These are phyloP conservation scores for Etheostoma cragini DNA, from an alignment of 2,113 vertebrate species.

Conservation along the genomic window DNA sequence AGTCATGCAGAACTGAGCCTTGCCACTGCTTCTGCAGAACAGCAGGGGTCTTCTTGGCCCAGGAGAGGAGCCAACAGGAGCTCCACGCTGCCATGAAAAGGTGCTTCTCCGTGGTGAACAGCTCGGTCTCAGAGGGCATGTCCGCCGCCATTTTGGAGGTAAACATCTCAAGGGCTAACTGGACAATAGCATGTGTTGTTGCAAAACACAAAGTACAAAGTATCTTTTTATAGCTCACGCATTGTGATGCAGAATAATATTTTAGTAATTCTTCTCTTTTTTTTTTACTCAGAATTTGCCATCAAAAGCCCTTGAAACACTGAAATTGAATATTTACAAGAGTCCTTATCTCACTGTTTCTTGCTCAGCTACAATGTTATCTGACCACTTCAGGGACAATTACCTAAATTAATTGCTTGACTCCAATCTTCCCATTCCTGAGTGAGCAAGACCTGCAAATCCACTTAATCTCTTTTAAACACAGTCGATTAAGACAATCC, in stretches of 20 bases:
- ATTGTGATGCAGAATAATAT: not conserved
- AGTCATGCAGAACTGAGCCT: slow-evolving; percentile 66
- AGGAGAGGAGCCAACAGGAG: slow-evolving; percentile 87
- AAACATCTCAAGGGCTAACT: slow-evolving; percentile 46
- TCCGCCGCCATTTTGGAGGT: slow-evolving; percentile 97
- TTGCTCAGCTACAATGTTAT: slow-evolving; percentile 53
- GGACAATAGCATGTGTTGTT: not conserved
- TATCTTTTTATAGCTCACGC: not conserved
- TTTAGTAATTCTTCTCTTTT: not conserved
- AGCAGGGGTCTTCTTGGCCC: slow-evolving; percentile 87
- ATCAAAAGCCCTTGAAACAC: not conserved
- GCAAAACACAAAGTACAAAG: not conserved
- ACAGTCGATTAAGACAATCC: slow-evolving; percentile 73
- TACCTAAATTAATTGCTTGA: slow-evolving; percentile 65
- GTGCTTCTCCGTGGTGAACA: slow-evolving; percentile 91
- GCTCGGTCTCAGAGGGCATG: slow-evolving; percentile 95
- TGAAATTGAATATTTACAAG: slow-evolving; percentile 29
- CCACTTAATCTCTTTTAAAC: slow-evolving; percentile 79
- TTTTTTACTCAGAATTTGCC: not conserved
- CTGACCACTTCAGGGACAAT: slow-evolving; percentile 56
- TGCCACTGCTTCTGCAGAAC: slow-evolving; percentile 79
- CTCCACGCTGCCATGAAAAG: slow-evolving; percentile 88
- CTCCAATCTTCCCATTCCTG: slow-evolving; percentile 61
- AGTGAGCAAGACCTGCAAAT: slow-evolving; percentile 67
- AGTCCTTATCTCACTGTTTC: slow-evolving; percentile 26